A percentile compares a stretch with the other conserved stretches of the same genome.
Evolutionary conservation across 2,113 vertebrate genomes (phyloP).

Genomic region (Ailuropoda melanoleuca): DNA sequence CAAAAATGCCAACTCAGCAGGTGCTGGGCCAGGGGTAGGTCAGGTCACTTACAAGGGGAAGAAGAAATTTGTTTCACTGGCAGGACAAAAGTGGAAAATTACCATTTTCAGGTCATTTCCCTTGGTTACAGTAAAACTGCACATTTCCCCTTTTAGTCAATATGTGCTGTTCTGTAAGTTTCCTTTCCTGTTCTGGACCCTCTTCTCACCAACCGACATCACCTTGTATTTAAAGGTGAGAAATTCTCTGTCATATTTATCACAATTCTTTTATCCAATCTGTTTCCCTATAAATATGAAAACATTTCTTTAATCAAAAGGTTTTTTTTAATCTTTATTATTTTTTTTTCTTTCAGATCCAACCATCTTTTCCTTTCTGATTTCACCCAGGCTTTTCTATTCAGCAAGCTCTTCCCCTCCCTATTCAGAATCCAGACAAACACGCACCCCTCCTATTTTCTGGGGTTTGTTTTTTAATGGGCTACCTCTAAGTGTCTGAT

Average conservation of each 20-base stretch:
- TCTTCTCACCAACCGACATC: neutral
- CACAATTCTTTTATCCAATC: neutral
- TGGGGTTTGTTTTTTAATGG: neutral
- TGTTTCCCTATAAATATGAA: neutral
- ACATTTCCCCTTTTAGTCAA: rapidly evolving
- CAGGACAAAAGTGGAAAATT: neutral
- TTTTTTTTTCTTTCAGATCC: neutral
- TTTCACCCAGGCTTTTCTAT: neutral
- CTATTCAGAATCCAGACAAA: neutral
- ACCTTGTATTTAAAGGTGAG: neutral
- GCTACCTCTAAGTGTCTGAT: neutral
- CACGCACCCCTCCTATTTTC: neutral
- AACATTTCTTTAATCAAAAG: neutral
- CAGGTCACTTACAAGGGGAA: too few species aligned
- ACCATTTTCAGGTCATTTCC: too few species aligned
- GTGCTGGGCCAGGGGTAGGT: neutral
- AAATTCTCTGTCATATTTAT: neutral
- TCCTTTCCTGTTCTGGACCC: neutral
- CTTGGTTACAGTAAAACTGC: neutral
- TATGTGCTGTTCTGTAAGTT: rapidly evolving
- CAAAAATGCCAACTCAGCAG: neutral
- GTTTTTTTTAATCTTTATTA: neutral
- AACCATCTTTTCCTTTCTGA: neutral
- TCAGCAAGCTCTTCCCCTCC: neutral
- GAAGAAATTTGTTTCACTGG: too few species aligned